These are phyloP conservation scores for Crotalus horridus DNA, from an alignment of 2,113 vertebrate species.

Conservation along the genomic window DNA sequence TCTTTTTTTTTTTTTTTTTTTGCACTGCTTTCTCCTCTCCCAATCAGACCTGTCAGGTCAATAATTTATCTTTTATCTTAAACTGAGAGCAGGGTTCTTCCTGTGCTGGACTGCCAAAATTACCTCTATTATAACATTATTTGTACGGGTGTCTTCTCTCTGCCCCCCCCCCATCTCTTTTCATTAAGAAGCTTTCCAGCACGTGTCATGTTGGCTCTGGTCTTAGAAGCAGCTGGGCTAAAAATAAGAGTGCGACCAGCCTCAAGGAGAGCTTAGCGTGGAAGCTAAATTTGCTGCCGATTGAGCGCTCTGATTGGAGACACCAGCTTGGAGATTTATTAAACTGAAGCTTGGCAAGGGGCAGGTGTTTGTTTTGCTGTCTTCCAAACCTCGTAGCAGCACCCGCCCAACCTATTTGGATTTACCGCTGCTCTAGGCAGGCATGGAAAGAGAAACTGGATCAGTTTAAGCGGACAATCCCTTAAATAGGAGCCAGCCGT, in stretches of 20 bases:
- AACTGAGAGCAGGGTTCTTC: not conserved
- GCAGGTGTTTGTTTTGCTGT: not conserved
- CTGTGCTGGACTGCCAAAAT: not conserved
- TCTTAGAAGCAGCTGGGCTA: constrained; percentile 4
- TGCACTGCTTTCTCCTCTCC: not conserved
- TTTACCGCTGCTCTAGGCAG: not conserved
- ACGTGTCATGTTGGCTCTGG: not conserved
- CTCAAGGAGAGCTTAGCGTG: not conserved
- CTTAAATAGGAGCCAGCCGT: too few relatives aligned
- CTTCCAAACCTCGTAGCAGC: not conserved
- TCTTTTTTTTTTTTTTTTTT: not conserved
- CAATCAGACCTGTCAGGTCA: constrained; percentile 18
- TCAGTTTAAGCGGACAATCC: too few relatives aligned
- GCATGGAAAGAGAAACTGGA: too few relatives aligned
- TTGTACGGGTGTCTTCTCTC: not conserved
- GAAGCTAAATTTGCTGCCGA: constrained; percentile 7
- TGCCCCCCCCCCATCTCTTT: not conserved
- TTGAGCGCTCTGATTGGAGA: not conserved
- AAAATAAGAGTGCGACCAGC: not conserved
- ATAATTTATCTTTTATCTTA: constrained; percentile 22
- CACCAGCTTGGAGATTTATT: not conserved
- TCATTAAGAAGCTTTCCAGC: constrained; percentile 19
- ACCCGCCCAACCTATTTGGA: not conserved
- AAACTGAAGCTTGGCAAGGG: constrained; percentile 1
- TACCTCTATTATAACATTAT: not conserved